Base-by-base conservation (phyloP, 1,140 invertebrate species). In the Procambarus virginalis region DNA sequence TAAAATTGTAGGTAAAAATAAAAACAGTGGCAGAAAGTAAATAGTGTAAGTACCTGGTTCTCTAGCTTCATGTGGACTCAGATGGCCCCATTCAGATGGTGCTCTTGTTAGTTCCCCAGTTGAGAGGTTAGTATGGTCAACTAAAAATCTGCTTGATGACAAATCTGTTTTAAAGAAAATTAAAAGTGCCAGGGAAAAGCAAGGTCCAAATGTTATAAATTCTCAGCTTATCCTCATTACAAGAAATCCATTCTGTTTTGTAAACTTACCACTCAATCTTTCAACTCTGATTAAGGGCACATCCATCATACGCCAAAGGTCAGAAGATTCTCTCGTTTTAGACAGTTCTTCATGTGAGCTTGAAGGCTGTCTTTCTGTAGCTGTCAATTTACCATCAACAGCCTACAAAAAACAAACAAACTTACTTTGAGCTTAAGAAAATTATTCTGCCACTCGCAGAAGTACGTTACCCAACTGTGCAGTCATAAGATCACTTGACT, bases 101-200 rank as follows among this genome's bases (percentile, higher is more conserved):
- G 14, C 12, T 73, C 22, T 73, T 22, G 68, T 20, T 34, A 73
- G 2, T 73, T 73, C 68, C 5, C 68, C 68, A 34, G 68, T 73
- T 3, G 68, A 73, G n/a, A 73, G 8, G n/a, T 22, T 73, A 34
- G 68, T 73, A 34, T 73, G 22, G 22, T 73, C 68, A 8, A 73
- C n/a, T 73, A 73, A 73, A 73, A 73, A 73, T 20, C 68, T 73
- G 20, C 68, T 73, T 73, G 68, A 34, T 34, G 68, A 73, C 68
- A 73, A 73, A 73, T 20, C 68, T 73, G 68, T 9, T 20, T 20
- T 34, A 17, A 20, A 17, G 17, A 64, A 20, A 64, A 20, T 17
- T 17, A 64, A 64, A 14, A 64, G 12, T 55, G 4, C 51, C 51
- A 55, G 1, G 34, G 34, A 34, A 34, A 34, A 34, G 34, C 34